Conservation (phyloP, 2,888 invertebrate genomes). For the Cataglyphis livida region DNA sequence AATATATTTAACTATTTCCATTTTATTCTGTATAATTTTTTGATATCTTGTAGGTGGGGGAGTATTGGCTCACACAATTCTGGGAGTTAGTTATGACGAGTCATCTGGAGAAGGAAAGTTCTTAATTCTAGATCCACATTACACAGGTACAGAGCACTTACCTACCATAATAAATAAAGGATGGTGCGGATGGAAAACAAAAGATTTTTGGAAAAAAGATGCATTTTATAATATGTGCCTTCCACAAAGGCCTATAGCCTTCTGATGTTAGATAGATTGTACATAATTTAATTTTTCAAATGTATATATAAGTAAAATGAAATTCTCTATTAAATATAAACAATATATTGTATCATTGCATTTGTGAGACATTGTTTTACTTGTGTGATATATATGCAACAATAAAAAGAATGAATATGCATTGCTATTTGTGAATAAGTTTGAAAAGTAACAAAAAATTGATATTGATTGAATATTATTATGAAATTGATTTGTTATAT, state of each 20-base stretch:
- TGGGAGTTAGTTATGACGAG: constrained; percentile 96
- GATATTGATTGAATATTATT: too few species aligned
- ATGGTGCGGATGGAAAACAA: constrained; percentile 99
- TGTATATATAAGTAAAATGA: constrained; percentile 9
- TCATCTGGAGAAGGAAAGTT: constrained; percentile 93
- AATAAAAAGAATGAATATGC: constrained; percentile 7
- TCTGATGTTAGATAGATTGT: constrained; percentile 56
- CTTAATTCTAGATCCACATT: constrained; percentile 99
- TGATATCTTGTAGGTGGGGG: constrained; percentile 92
- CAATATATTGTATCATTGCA: not conserved
- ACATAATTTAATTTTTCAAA: constrained; percentile 29
- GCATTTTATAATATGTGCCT: constrained; percentile 99
- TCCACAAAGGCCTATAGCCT: constrained; percentile 89
- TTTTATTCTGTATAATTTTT: not conserved
- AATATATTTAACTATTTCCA: constrained; percentile 20
- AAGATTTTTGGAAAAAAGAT: constrained; percentile 97
- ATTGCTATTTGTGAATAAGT: not conserved
- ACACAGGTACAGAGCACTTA: constrained; percentile 95
- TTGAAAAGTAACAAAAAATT: not conserved
- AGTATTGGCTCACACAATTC: constrained; percentile 98
- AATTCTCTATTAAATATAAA: not conserved
- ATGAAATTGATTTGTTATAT: not conserved
- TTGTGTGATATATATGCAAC: not conserved
- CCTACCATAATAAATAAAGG: constrained; percentile 92
- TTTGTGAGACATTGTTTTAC: not conserved